Conservation (phyloP, 2,888 invertebrate genomes). For the Lordiphosa fenestrarum region DNA sequence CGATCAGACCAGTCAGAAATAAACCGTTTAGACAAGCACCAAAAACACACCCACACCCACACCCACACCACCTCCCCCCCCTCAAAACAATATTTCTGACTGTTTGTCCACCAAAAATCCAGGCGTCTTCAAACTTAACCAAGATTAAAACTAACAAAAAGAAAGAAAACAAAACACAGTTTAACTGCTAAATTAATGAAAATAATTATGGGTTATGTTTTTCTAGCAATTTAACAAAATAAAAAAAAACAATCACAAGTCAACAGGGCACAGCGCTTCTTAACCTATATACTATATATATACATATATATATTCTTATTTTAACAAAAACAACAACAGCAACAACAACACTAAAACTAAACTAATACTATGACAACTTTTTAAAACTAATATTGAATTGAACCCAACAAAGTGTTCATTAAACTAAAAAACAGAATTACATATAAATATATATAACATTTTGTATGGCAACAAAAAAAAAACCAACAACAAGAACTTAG, state of each 20-base stretch:
- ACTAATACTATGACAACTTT: conserved; percentile 59
- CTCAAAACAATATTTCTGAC: conserved; percentile 37
- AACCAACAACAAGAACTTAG: conserved; percentile 43
- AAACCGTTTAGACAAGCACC: conserved; percentile 31
- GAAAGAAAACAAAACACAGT: conserved; percentile 29
- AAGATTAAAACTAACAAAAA: conserved; percentile 20
- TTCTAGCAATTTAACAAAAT: conserved; percentile 53
- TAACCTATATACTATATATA: conserved; percentile 46
- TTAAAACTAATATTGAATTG: conserved; percentile 76
- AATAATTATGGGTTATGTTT: conserved; percentile 51
- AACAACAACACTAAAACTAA: conserved; percentile 58
- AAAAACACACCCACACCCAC: conserved; percentile 43
- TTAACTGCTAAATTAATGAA: conserved; percentile 38
- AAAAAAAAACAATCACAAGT: conserved; percentile 48
- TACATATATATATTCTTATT: conserved; percentile 39
- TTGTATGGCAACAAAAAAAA: conserved; percentile 53
- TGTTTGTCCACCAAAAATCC: conserved; percentile 41
- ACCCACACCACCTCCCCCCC: conserved; percentile 8
- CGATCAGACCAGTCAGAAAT: conserved; percentile 13
- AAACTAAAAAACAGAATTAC: conserved; percentile 61
- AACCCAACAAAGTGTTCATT: conserved; percentile 79
- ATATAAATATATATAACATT: conserved; percentile 50
- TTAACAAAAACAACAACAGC: conserved; percentile 22
- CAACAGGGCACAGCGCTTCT: conserved; percentile 75
- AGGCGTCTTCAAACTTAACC: conserved; percentile 58